These are phyloP conservation scores for Cephus spinipes DNA, from an alignment of 2,888 invertebrate species.

Conservation along the genomic window DNA sequence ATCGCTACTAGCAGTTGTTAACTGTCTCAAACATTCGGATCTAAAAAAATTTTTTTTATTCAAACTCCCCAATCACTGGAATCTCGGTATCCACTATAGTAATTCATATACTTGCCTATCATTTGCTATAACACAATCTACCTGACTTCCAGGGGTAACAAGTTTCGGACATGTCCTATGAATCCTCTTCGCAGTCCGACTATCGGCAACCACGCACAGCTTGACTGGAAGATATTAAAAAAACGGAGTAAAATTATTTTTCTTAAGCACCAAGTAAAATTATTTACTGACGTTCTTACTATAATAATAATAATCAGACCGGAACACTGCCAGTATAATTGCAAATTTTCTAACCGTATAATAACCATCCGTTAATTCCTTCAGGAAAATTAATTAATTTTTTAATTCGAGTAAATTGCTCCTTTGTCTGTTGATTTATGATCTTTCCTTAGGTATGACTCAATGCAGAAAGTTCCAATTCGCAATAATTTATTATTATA, in stretches of 20 bases:
- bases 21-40: constrained; percentile 82
- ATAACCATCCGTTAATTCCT: background rate
- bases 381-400: background rate
- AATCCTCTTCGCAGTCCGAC: constrained; percentile 73
- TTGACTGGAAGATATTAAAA: constrained; percentile 69
- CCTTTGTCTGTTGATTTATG: too few relatives aligned
- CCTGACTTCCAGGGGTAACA: constrained; percentile 70
- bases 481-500: background rate
- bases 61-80: background rate
- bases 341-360: background rate
- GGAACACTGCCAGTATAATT: background rate
- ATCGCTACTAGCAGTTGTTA: constrained; percentile 83
- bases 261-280: background rate
- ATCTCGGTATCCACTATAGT: constrained; percentile 1
- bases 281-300: background rate
- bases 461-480: background rate
- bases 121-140: constrained; percentile 78
- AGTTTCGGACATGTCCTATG: constrained; percentile 75
- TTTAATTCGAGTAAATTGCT: background rate
- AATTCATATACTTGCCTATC: constrained; percentile 71
- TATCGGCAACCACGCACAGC: constrained; percentile 78
- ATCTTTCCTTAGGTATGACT: too few relatives aligned
- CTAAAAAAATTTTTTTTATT: constrained; percentile 65
- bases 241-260: background rate
- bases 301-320: background rate